phyloP scores from a whole-genome alignment of 2,888 invertebrate genomes.

The Ommatoiulus sabulosus region DNA sequence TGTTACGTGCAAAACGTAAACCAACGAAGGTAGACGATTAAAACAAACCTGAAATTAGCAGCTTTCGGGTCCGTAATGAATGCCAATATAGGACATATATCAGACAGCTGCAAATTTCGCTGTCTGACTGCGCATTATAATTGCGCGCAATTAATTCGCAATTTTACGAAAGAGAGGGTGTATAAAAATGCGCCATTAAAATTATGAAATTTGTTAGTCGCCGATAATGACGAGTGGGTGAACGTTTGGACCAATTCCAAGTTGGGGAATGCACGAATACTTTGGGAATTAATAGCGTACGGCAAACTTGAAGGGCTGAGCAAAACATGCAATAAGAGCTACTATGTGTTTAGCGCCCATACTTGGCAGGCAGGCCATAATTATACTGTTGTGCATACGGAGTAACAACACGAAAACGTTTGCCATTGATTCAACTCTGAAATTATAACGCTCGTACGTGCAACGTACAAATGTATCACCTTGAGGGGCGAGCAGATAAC shows the following conservation, averaged over 20 bases:
- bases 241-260: background rate
- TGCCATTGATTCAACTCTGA: background rate
- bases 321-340: background rate
- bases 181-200: background rate
- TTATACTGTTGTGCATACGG: background rate
- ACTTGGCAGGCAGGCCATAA: background rate
- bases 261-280: background rate
- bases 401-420: background rate
- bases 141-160: background rate
- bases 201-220: background rate
- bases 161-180: background rate
- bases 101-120: background rate
- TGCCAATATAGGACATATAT: background rate
- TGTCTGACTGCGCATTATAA: background rate
- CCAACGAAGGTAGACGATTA: background rate
- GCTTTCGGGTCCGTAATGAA: background rate
- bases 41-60: background rate
- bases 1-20: background rate
- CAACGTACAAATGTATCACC: background rate
- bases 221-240: background rate
- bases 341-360: background rate
- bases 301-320: background rate
- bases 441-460: background rate
- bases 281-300: background rate
- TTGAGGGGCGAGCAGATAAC: background rate